These are phyloP conservation scores for Drosophila mimica DNA, from an alignment of 2,888 invertebrate genomes.

Conservation along the genomic window DNA sequence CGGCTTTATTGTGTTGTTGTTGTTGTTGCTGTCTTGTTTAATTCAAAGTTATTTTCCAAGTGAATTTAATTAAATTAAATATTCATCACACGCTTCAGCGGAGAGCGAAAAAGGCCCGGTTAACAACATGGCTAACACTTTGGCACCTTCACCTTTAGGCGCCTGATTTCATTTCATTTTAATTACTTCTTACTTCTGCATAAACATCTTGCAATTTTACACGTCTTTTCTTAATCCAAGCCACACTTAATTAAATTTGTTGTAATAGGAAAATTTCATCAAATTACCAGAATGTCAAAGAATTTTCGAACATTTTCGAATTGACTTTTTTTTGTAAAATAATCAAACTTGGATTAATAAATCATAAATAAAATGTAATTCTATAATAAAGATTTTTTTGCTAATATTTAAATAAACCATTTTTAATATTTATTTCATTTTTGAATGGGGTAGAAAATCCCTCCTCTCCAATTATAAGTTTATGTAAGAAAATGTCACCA, in stretches of 20 bases:
- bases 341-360: neutral
- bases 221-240: conserved; percentile 38
- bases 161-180: conserved; percentile 56
- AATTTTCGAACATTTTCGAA: neutral
- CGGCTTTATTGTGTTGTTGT: conserved; percentile 39
- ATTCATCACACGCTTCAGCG: conserved; percentile 70
- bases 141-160: conserved; percentile 49
- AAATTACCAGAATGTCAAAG: neutral
- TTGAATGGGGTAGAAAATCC: neutral
- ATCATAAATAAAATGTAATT: neutral
- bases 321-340: neutral
- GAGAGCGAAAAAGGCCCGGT: conserved; percentile 5
- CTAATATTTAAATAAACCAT: neutral
- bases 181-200: conserved; percentile 62
- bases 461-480: no score
- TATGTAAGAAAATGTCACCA: neutral
- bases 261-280: neutral
- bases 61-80: conserved; percentile 80
- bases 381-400: neutral
- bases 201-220: conserved; percentile 50
- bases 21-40: conserved; percentile 51
- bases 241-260: conserved; percentile 20
- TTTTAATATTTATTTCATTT: neutral
- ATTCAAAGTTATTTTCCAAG: conserved; percentile 77
- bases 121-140: conserved; percentile 35